Evolutionary conservation across 2,113 vertebrate species (phyloP), one percentile per base, ranked within the genome.

Genomic region (Chrysochloris asiatica): DNA sequence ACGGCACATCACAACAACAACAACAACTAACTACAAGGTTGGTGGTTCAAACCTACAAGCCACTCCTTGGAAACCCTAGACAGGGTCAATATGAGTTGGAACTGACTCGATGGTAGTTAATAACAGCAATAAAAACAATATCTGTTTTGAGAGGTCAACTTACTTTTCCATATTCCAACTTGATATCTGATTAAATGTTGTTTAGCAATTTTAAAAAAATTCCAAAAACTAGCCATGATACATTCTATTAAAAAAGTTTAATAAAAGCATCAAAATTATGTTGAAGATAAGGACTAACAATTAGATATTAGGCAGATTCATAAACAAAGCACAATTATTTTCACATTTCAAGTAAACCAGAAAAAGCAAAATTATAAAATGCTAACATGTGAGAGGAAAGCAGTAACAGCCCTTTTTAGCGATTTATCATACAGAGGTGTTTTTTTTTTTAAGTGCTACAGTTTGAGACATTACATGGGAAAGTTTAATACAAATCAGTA

Each of bases 241-340:
- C 5, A 21, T 5, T 89, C 26, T 88, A 24, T 79, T 78, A 28
- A 83, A 93, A 83, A 93, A 59, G 30, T 96, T 96, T 96, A 95
- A 92, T 95, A 56, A 78, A 91, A 82, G 21, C 81, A 79, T 48
- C 54, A 56, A 63, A 92, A 59, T 61, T 72, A 30, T 10, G 56
- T 17, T 56, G 69, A 83, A 52, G 61, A 41, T 33, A n/a, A 94
- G 33, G 71, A 75, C 54, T 50, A 30, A 67, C 76, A 54, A 56
- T n/a, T n/a, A n/a, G 16, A 75, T 48, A 17, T 67, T 26, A 81
- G 79, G 83, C 38, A 91, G 45, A 86, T 28, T 85, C 56, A 61
- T 19, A 86, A 88, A 83, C 90, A 38, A 69, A 83, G 8, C 69
- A 54, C 33, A 89, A 30, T 75, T 82, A 73, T 75, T 76, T 89